phyloP scores from a whole-genome alignment of 2,888 invertebrate species.

The Calliopum simillimum region DNA sequence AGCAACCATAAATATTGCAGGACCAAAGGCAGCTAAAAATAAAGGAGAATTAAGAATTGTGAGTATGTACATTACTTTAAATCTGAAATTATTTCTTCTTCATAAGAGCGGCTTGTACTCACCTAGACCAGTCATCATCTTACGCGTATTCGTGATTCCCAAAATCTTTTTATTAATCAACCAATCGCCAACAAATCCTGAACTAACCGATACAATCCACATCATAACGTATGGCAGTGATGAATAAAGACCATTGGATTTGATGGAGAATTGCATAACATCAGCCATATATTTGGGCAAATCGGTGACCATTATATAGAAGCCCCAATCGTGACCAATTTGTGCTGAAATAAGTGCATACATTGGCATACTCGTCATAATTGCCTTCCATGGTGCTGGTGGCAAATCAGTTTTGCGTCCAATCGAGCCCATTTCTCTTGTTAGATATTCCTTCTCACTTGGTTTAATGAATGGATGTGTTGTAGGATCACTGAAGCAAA shows the following conservation, averaged over 20 bases:
- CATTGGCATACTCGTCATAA: conserved; percentile 77
- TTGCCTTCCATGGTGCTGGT: conserved; percentile 78
- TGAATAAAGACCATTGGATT: conserved; percentile 72
- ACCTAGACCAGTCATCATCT: conserved; percentile 77
- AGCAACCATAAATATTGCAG: conserved; percentile 75
- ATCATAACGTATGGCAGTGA: conserved; percentile 74
- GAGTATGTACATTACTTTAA: conserved; percentile 4
- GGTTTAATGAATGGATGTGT: conserved; percentile 81
- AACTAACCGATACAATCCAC: conserved; percentile 72
- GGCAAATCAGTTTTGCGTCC: conserved; percentile 71
- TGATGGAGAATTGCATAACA: conserved; percentile 72
- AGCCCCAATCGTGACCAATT: conserved; percentile 76
- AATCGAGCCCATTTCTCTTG: conserved; percentile 73
- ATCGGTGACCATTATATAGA: conserved; percentile 76
- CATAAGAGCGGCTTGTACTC: conserved; percentile 53
- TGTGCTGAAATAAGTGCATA: conserved; percentile 83
- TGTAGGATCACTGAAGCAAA: conserved; percentile 77
- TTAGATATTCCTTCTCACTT: conserved; percentile 76
- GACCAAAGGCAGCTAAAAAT: conserved; percentile 73
- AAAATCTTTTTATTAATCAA: conserved; percentile 73
- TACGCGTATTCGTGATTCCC: conserved; percentile 64
- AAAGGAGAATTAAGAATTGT: conserved; percentile 26
- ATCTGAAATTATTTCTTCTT: too few species aligned
- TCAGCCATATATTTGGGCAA: conserved; percentile 75
- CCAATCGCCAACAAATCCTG: conserved; percentile 78